A percentile compares a stretch with the other conserved stretches of the same genome.
Conservation (phyloP, 2,113 vertebrate species). For the Verasper variegatus region DNA sequence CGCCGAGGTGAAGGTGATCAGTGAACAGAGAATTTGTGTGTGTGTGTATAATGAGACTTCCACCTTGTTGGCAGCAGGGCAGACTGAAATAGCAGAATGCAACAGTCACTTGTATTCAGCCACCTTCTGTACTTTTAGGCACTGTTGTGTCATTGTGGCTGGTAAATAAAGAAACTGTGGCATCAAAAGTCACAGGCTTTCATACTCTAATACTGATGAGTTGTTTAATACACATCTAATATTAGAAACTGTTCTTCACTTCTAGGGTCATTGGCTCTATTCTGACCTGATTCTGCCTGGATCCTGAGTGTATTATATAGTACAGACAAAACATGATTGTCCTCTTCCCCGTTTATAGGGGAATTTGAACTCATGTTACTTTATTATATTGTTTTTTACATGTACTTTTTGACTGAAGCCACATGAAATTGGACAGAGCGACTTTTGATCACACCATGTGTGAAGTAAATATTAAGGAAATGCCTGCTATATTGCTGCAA, state of each 20-base stretch:
- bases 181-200: slow-evolving; percentile 22
- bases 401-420: slow-evolving; percentile 55
- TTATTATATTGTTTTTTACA: slow-evolving; percentile 43
- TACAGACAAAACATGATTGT: slow-evolving; percentile 50
- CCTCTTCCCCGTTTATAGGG: slow-evolving; percentile 30
- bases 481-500: slow-evolving; percentile 14
- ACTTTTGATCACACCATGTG: slow-evolving; percentile 20
- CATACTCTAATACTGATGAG: slow-evolving; percentile 22
- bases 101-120: slow-evolving; percentile 30
- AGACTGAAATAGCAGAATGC: slow-evolving; percentile 35
- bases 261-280: slow-evolving; percentile 6
- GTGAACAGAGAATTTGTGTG: slow-evolving; percentile 4
- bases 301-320: slow-evolving; percentile 41
- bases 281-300: slow-evolving; percentile 16
- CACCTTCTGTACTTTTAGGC: slow-evolving; percentile 13
- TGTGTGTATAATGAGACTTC: slow-evolving; percentile 28
- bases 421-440: slow-evolving; percentile 58
- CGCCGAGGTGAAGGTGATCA: slow-evolving; percentile 16
- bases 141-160: not conserved
- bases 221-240: slow-evolving; percentile 41
- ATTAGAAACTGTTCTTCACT: slow-evolving; percentile 15
- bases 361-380: slow-evolving; percentile 18
- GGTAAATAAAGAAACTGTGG: slow-evolving; percentile 8
- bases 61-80: slow-evolving; percentile 16
- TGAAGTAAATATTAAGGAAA: slow-evolving; percentile 54